Evolutionary conservation across 2,797 vertebrate genomes (phyloP).

Genomic region (Sebastes diaconus): DNA sequence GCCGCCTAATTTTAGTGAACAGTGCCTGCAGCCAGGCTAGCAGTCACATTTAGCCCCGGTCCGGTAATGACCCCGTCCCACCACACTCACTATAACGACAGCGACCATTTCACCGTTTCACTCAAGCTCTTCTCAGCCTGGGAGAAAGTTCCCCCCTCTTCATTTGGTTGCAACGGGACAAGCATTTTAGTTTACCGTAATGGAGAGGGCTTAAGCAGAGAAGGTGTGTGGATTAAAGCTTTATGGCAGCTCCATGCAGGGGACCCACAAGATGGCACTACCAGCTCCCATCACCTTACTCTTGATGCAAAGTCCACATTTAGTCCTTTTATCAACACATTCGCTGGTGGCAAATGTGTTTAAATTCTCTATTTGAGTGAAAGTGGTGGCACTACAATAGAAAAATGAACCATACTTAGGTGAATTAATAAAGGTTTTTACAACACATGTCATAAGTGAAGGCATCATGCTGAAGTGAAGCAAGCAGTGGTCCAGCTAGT

Average conservation of each 20-base stretch:
- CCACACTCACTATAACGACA: background rate
- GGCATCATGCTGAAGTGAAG: background rate
- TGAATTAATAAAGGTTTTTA: too few relatives aligned
- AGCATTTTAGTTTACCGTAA: too few relatives aligned
- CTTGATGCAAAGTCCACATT: background rate
- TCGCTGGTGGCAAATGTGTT: background rate
- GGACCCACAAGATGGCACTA: conserved; percentile 59
- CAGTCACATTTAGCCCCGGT: conserved; percentile 47
- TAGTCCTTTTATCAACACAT: background rate
- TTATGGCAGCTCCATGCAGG: background rate
- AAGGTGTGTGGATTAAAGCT: background rate
- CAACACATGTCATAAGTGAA: background rate
- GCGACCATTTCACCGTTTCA: background rate
- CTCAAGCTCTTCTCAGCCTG: fast-evolving
- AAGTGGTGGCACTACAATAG: too few relatives aligned
- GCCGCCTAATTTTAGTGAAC: conserved; percentile 19
- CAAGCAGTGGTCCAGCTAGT: background rate
- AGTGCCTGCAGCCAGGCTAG: conserved; percentile 37
- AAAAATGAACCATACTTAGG: background rate
- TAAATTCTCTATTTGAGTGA: background rate
- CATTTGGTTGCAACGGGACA: fast-evolving
- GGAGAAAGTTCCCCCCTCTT: fast-evolving
- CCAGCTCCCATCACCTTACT: background rate
- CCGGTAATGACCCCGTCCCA: background rate
- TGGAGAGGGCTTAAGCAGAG: background rate